Conservation (phyloP, 2,113 vertebrate species). For the Leucoraja erinaceus region DNA sequence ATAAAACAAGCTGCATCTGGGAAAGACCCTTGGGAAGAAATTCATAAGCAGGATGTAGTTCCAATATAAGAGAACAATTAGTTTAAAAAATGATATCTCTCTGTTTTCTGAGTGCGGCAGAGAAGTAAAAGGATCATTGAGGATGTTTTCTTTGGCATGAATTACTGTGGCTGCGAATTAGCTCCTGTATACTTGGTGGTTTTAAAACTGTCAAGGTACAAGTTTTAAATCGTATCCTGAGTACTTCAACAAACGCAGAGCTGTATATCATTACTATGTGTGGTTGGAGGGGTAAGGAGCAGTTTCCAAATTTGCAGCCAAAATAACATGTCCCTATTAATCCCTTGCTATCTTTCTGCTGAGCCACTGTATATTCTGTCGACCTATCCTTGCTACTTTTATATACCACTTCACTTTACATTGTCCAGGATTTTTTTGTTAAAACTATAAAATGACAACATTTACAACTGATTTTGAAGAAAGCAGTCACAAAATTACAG, state of each 20-base stretch:
- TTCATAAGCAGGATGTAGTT: neutral
- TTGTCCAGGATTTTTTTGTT: too few relatives aligned
- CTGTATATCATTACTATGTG: neutral
- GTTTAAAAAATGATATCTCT: neutral
- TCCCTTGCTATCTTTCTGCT: neutral
- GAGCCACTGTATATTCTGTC: neutral
- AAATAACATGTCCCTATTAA: neutral
- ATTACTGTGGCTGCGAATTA: neutral
- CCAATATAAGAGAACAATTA: neutral
- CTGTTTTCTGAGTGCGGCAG: neutral
- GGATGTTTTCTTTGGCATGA: neutral
- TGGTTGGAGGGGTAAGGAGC: too few relatives aligned
- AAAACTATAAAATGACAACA: too few relatives aligned
- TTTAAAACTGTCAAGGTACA: neutral
- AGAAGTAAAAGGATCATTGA: neutral
- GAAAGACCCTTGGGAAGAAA: neutral
- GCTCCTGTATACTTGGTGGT: neutral
- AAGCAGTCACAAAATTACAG: too few relatives aligned
- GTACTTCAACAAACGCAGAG: neutral
- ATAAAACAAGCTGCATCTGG: neutral
- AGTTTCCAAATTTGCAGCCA: neutral
- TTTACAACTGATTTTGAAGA: too few relatives aligned
- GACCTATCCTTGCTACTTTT: neutral
- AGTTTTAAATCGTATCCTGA: neutral
- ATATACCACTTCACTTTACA: too few relatives aligned